These are phyloP conservation scores for Pedionomus torquatus DNA, from an alignment of 2,113 vertebrate genomes.

Conservation along the genomic window DNA sequence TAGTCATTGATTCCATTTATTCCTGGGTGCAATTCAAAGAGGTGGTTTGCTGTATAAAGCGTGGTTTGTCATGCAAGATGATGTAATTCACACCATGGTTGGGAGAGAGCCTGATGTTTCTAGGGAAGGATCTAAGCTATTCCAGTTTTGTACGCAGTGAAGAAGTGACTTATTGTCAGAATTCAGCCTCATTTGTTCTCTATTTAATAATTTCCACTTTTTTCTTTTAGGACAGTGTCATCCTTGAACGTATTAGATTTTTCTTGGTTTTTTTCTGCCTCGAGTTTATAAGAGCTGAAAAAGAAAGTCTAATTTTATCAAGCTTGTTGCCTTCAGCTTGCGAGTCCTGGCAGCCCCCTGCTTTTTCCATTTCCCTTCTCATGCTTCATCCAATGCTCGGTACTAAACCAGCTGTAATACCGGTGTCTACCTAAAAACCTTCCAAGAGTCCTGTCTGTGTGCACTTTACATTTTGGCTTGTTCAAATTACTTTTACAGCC, in stretches of 20 bases:
- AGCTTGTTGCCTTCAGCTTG: neutral
- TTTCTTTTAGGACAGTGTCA: neutral
- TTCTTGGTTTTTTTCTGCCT: neutral
- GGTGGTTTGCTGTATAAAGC: neutral
- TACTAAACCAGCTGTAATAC: neutral
- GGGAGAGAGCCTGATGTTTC: neutral
- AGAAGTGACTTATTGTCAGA: neutral
- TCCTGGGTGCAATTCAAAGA: neutral
- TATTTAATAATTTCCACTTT: neutral
- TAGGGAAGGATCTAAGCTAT: neutral
- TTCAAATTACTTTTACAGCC: neutral
- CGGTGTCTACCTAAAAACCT: neutral
- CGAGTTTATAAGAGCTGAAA: neutral
- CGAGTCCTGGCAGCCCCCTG: neutral
- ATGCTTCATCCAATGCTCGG: neutral
- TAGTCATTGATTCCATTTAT: neutral
- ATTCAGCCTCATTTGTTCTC: neutral
- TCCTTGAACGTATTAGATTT: neutral
- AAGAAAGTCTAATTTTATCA: neutral
- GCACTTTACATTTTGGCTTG: neutral
- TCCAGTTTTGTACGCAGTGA: neutral
- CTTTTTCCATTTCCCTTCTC: slow-evolving; percentile 29
- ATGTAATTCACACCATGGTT: slow-evolving; percentile 26
- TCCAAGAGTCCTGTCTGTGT: neutral
- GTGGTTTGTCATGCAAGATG: neutral